Percentiles rank a stretch among this genome's conserved stretches.
phyloP scores from a whole-genome alignment of 2,113 vertebrate genomes.

The Amblyornis subalaris region DNA sequence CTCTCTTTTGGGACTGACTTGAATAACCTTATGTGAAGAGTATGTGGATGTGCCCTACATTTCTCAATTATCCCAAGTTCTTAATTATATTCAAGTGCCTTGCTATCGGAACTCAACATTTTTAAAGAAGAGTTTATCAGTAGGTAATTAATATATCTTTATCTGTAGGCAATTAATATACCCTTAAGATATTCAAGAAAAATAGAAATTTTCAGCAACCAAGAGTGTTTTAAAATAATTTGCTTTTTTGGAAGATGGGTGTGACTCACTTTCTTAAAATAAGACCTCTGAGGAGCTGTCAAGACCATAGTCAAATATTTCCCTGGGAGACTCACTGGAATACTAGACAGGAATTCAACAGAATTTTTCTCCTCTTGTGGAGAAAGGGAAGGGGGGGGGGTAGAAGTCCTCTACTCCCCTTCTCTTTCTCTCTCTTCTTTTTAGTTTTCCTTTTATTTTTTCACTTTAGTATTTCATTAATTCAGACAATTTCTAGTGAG shows the following conservation, averaged over 20 bases:
- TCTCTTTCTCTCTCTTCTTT: neutral
- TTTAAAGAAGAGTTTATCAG: conserved; percentile 52
- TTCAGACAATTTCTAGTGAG: neutral
- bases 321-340: neutral
- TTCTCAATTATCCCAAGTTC: conserved; percentile 51
- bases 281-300: neutral
- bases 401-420: neutral
- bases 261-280: conserved; percentile 15
- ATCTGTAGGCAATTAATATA: conserved; percentile 46
- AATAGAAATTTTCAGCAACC: conserved; percentile 26
- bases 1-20: conserved; percentile 23
- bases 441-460: neutral
- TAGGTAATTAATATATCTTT: conserved; percentile 57
- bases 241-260: neutral
- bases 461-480: neutral
- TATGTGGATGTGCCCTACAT: conserved; percentile 34
- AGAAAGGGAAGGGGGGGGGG: neutral
- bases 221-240: conserved; percentile 15
- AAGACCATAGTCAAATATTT: neutral
- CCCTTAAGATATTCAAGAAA: neutral
- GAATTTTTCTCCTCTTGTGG: neutral
- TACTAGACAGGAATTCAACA: neutral
- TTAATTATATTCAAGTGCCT: conserved; percentile 55
- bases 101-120: conserved; percentile 42
- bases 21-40: conserved; percentile 34